Base-by-base conservation (phyloP, 2,797 vertebrate species). In the Ibycter americanus region DNA sequence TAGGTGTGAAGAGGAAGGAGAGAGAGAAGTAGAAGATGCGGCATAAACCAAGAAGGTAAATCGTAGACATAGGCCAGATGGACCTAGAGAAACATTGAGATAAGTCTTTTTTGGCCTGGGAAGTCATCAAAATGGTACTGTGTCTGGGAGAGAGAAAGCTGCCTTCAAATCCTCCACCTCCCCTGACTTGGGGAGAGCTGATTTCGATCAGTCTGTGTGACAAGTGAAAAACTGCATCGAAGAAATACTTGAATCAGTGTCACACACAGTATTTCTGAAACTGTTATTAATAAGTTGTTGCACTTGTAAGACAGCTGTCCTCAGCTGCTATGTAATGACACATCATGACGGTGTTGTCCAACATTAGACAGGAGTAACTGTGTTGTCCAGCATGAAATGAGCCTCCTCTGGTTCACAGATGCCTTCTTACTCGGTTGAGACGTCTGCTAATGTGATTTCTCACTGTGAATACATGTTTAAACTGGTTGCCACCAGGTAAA, bases 381-480 rank as follows among this genome's bases (percentile, higher is more conserved):
- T 56, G 25, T 12, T 4, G 1, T 34, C 55, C 71, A 70, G 68
- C 55, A 26, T 31, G 32, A 86, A 95, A 81, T 16, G 44, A 87
- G 27, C 51, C 40, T 7, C 25, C 19, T 31, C 19, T 59, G 26
- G 5, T 54, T 81, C 47, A 23, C 29, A 65, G 49, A 5, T 20
- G 12, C 27, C n/a, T 83, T 94, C 59, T n/a, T 34, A 15, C 46
- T 56, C 44, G 46, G n/a, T 3, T 63, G 18, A 49, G 55, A 67
- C n/a, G 34, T 10, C 44, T 77, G 7, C 29, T 65, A 40, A 89
- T 38, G 32, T 12, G 44, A 74, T 63, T 86, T 78, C 44, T 73
- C 9, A 6, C 54, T 0, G 8, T 22, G 11, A 89, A 63, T 70
- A 12, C 0, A 0, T 51, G 22, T 42, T 54, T 85, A 56, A 85